These are phyloP conservation scores for Blennius ocellaris DNA, from an alignment of 2,113 vertebrate species.

Conservation along the genomic window DNA sequence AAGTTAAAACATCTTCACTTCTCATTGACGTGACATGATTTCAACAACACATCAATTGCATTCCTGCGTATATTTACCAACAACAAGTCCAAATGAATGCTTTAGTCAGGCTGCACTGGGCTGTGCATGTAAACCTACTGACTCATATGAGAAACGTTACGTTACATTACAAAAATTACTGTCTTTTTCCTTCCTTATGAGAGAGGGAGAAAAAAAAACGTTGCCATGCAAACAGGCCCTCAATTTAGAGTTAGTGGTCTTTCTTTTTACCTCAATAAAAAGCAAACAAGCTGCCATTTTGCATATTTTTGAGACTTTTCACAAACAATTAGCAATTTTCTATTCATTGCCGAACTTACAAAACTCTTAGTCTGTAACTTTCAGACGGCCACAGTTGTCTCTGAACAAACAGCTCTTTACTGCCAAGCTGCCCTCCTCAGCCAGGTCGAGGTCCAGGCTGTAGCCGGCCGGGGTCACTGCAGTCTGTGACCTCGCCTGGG, in stretches of 20 bases:
- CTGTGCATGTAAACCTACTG: too few relatives aligned
- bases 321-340: background rate
- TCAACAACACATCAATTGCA: too few relatives aligned
- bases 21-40: too few relatives aligned
- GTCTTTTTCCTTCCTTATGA: too few relatives aligned
- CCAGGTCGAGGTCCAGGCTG: slow-evolving; percentile 46
- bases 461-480: slow-evolving; percentile 11
- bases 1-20: too few relatives aligned
- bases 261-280: background rate
- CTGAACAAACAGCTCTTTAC: slow-evolving; percentile 25
- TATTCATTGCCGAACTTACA: background rate
- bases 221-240: slow-evolving; percentile 1
- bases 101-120: too few relatives aligned
- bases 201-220: too few relatives aligned
- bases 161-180: too few relatives aligned
- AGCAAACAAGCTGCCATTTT: slow-evolving; percentile 3
- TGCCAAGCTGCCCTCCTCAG: slow-evolving; percentile 23
- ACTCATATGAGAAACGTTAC: too few relatives aligned
- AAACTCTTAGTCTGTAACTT: background rate
- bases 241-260: slow-evolving; percentile 14
- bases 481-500: slow-evolving; percentile 28
- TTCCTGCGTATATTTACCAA: too few relatives aligned
- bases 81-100: too few relatives aligned
- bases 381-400: slow-evolving; percentile 13
- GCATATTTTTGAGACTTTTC: slow-evolving; percentile 10